phyloP scores from a whole-genome alignment of 2,113 vertebrate species.

The Oryzias melastigma region DNA sequence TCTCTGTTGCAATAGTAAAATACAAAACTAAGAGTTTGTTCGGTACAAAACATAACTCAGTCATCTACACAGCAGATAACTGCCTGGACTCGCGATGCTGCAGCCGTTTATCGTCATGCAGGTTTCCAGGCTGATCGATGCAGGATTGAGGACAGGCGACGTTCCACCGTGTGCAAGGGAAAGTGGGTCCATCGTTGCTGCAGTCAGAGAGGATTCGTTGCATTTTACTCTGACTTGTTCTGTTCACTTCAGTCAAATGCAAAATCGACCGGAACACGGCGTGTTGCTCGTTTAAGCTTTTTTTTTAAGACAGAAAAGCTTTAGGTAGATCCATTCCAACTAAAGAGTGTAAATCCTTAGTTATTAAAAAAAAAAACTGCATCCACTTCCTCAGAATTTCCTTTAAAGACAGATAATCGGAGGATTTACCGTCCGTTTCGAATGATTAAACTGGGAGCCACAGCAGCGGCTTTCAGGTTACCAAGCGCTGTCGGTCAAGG shows the following conservation, averaged over 20 bases:
- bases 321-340: neutral
- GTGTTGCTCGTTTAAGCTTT: neutral
- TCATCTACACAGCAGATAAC: slow-evolving; percentile 26
- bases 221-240: no score
- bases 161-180: no score
- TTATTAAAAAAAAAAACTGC: slow-evolving; percentile 4
- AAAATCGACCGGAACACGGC: no score
- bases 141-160: no score
- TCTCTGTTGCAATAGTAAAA: slow-evolving; percentile 19
- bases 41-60: slow-evolving; percentile 4
- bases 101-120: neutral
- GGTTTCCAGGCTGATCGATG: no score
- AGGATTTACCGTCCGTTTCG: neutral
- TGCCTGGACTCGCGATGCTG: slow-evolving; percentile 7
- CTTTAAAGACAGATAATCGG: neutral
- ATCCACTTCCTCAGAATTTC: neutral
- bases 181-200: no score
- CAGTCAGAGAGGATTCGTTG: no score
- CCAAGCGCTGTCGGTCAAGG: slow-evolving; percentile 65
- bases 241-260: no score
- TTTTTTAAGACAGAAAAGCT: neutral
- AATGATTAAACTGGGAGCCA: neutral
- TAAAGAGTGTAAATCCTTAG: neutral
- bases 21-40: slow-evolving; percentile 1
- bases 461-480: slow-evolving; percentile 19